phyloP scores from a whole-genome alignment of 2,113 vertebrate genomes.

The Syngnathus typhle region DNA sequence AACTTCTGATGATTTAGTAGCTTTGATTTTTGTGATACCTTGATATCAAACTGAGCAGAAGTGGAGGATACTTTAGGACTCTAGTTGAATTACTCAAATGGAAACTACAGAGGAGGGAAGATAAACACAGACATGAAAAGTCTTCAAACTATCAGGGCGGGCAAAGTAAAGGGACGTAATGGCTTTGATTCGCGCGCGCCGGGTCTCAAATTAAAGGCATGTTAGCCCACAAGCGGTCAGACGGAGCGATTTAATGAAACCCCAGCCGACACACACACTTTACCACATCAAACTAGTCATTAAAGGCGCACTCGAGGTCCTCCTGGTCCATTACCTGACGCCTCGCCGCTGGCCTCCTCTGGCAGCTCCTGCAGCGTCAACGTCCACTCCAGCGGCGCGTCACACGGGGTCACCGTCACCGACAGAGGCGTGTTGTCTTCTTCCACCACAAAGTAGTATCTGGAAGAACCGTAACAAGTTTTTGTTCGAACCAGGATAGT shows the following conservation, averaged over 20 bases:
- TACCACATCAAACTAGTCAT: conserved; percentile 45
- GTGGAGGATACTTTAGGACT: not conserved
- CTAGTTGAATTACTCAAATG: not conserved
- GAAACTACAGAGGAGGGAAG: conserved; percentile 24
- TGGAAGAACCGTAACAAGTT: conserved; percentile 43
- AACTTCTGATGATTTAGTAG: too few species aligned
- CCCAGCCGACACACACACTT: conserved; percentile 45
- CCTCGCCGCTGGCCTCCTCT: conserved; percentile 86
- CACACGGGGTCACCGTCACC: conserved; percentile 92
- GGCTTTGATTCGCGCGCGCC: conserved; percentile 39
- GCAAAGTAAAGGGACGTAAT: conserved; percentile 45
- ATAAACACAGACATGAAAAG: conserved; percentile 11
- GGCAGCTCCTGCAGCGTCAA: conserved; percentile 92
- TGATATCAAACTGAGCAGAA: not conserved
- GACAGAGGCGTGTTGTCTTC: conserved; percentile 96
- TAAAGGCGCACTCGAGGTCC: conserved; percentile 36
- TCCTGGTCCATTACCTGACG: conserved; percentile 77
- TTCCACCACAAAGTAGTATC: conserved; percentile 97
- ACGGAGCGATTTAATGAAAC: conserved; percentile 63
- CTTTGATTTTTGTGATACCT: not conserved
- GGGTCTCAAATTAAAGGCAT: conserved; percentile 32
- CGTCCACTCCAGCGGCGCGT: conserved; percentile 94
- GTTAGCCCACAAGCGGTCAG: conserved; percentile 53
- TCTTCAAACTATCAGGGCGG: conserved; percentile 24
- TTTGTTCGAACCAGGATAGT: not conserved